phyloP scores from a whole-genome alignment of 2,113 vertebrate species.

The Erythrolamprus reginae region DNA sequence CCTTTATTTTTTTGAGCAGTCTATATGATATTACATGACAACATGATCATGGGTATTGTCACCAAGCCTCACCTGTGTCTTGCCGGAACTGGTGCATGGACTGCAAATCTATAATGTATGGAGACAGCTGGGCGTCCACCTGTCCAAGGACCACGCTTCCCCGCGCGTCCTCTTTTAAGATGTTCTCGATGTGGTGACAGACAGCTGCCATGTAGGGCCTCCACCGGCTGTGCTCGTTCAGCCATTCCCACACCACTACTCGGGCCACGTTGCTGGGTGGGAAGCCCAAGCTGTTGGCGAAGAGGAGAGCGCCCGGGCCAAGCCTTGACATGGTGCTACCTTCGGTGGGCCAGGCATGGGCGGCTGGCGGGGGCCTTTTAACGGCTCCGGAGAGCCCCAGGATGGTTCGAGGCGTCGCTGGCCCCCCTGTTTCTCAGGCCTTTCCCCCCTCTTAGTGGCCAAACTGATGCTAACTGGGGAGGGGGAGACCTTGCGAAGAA shows the following conservation, averaged over 20 bases:
- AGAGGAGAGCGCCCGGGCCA: slow-evolving; percentile 60
- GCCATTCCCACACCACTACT: slow-evolving; percentile 97
- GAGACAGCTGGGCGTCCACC: slow-evolving; percentile 84
- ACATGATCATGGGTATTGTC: too few species aligned
- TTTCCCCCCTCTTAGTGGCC: neutral
- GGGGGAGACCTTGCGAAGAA: too few species aligned
- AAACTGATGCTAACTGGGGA: too few species aligned
- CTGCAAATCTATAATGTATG: slow-evolving; percentile 94
- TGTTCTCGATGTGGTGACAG: slow-evolving; percentile 93
- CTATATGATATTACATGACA: too few species aligned
- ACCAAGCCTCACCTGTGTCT: slow-evolving; percentile 82
- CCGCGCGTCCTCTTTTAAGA: slow-evolving; percentile 83
- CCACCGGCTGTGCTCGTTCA: slow-evolving; percentile 93
- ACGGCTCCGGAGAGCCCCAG: neutral
- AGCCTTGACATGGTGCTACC: slow-evolving; percentile 63
- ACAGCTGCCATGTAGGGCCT: slow-evolving; percentile 87
- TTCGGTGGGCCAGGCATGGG: neutral
- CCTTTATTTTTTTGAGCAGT: too few species aligned
- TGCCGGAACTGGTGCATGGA: slow-evolving; percentile 98
- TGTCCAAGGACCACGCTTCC: slow-evolving; percentile 89
- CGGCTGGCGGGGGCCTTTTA: neutral
- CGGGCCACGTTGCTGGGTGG: slow-evolving; percentile 87
- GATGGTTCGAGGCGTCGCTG: neutral
- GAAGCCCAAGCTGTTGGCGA: slow-evolving; percentile 74
- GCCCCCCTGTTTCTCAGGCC: neutral